Evolutionary conservation across 2,113 vertebrate species (phyloP).

Genomic region (Microtus pennsylvanicus): DNA sequence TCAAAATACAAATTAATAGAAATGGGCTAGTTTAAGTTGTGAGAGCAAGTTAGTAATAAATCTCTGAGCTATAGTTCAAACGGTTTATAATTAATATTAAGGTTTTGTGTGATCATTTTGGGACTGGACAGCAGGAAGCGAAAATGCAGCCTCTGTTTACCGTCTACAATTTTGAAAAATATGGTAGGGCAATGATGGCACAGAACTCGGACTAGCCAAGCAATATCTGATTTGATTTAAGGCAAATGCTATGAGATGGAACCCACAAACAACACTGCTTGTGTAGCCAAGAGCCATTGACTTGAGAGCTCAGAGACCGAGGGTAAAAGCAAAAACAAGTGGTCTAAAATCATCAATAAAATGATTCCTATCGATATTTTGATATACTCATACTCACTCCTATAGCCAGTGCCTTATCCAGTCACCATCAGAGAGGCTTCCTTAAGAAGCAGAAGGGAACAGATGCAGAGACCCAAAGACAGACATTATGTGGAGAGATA

Average conservation of each 20-base stretch:
- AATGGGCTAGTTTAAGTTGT: no score
- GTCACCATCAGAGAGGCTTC: no score
- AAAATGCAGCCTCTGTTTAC: no score
- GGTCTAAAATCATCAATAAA: not conserved
- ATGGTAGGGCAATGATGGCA: not conserved
- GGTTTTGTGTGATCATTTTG: no score
- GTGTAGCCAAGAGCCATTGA: not conserved
- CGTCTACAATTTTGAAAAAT: not conserved
- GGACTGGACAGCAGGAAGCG: no score
- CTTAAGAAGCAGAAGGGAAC: not conserved
- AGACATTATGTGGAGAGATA: not conserved
- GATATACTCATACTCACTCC: not conserved
- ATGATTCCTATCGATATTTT: not conserved
- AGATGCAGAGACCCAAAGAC: not conserved
- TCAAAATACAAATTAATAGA: no score
- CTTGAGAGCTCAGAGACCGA: not conserved
- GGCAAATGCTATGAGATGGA: not conserved
- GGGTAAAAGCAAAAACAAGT: not conserved
- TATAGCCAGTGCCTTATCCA: no score
- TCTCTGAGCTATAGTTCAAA: no score
- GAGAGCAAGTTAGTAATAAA: no score
- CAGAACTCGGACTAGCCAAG: not conserved
- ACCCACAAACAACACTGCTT: not conserved
- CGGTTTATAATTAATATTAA: no score
- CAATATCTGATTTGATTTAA: not conserved